These are phyloP conservation scores for Nemopilema nomurai DNA, from an alignment of 30 jellyfish, hydroid and myxozoan genomes.

Conservation along the genomic window DNA sequence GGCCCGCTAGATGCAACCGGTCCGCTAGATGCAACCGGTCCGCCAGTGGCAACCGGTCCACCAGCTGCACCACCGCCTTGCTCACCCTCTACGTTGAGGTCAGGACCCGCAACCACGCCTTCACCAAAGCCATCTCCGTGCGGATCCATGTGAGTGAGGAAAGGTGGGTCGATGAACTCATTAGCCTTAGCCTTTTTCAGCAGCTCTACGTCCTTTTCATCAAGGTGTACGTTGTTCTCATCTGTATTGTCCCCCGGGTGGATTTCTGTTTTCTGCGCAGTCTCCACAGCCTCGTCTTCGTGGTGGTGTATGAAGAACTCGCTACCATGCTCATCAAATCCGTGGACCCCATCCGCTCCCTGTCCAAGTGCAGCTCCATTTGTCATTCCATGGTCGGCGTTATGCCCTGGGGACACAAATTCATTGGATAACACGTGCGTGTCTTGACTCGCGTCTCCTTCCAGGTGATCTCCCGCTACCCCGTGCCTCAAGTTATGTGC, in stretches of 20 bases:
- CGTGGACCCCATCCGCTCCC: constrained; percentile 39
- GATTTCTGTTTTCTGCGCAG: constrained; percentile 12
- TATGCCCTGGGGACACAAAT: constrained; percentile 11
- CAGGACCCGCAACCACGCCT: constrained; percentile 68
- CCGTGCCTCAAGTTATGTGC: constrained; percentile 20
- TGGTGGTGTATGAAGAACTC: constrained; percentile 23
- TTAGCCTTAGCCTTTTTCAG: constrained; percentile 35
- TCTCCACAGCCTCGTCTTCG: neutral
- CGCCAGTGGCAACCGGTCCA: too few relatives aligned
- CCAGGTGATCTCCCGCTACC: neutral
- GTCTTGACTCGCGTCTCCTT: neutral
- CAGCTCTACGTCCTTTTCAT: constrained; percentile 48
- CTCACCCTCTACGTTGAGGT: constrained; percentile 39
- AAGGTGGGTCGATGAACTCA: constrained; percentile 60
- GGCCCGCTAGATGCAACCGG: constrained; percentile 31
- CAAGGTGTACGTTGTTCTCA: constrained; percentile 55
- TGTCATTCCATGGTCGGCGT: neutral
- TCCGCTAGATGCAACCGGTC: neutral
- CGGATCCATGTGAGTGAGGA: constrained; percentile 43
- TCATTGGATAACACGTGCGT: neutral
- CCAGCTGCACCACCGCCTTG: neutral
- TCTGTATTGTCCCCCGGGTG: constrained; percentile 41
- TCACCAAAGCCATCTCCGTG: constrained; percentile 76
- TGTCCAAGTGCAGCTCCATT: neutral
- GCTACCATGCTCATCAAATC: constrained; percentile 64